Base-by-base conservation (phyloP, 2,888 invertebrate species). In the Callimorpha dominula region DNA sequence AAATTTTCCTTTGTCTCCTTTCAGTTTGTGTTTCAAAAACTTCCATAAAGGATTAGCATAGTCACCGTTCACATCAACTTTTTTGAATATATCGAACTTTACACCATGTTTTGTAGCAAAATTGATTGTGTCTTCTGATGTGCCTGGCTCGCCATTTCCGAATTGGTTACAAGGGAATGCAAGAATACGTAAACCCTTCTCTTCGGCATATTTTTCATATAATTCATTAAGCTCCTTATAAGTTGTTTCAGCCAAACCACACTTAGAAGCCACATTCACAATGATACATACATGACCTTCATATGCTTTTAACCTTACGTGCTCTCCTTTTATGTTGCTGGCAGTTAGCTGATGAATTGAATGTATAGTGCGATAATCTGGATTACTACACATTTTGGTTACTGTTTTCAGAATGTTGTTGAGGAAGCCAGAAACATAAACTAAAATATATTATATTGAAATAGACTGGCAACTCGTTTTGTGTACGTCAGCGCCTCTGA, bases 111-210 rank as follows among this genome's bases (percentile, higher is more conserved):
- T 93, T 62, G 91, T 89, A 6, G 94, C 91, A 81, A 96, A 96
- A 73, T 92, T 94, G 77, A 96, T 15, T 80, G 96, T 96, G 42
- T 96, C 95, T 0, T 95, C 96, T 20, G 92, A 82, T 70, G 83
- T 87, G 1, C 96, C 96, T 8, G 97, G 96, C 81, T 96, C 96
- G 87, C 96, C 95, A 1, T 95, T 94, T 57, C 92, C 96, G 81
- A 98, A 98, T 87, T 98, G 98, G 89, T 98, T 98, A 91, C 97
- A 97, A 1, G 98, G 98, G 88, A 98, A 98, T 6, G 96, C 97
- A 71, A 97, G 94, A 81, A 98, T 97, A 81, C 95, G 95, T 72
- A 98, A 50, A 42, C 86, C 89, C 87, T 97, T 96, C 40, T 94
- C 92, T 81, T 97, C 97, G 70, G 94, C 95, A 88, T 97, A 97